These are phyloP conservation scores for Barnardius zonarius DNA, from an alignment of 2,113 vertebrate genomes.

Conservation along the genomic window DNA sequence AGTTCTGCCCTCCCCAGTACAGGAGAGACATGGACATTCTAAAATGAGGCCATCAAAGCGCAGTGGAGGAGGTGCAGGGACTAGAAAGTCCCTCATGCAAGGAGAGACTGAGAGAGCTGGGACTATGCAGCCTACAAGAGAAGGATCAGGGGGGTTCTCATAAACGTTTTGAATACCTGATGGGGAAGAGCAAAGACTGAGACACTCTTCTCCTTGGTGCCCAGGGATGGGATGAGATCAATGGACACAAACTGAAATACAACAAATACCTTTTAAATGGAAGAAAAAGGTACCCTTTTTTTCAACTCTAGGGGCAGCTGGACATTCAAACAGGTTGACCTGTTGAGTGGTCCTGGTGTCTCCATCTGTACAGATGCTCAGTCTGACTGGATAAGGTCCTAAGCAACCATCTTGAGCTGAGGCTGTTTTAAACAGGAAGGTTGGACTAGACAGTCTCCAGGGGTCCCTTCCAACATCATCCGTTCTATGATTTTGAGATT, in stretches of 20 bases:
- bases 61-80: no score
- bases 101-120: no score
- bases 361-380: background rate
- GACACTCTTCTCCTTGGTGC: background rate
- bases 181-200: background rate
- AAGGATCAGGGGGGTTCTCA: background rate
- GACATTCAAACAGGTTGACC: background rate
- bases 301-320: background rate
- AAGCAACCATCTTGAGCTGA: background rate
- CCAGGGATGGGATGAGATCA: background rate
- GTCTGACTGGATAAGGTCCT: background rate
- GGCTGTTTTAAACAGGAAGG: background rate
- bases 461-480: background rate
- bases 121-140: background rate
- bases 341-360: background rate
- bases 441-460: background rate
- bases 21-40: no score
- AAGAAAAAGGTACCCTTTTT: background rate
- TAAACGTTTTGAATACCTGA: background rate
- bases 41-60: no score
- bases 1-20: background rate
- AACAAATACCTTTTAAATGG: background rate
- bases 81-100: rapidly evolving
- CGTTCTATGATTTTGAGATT: background rate
- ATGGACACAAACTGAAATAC: background rate